Conservation (phyloP, 2,888 invertebrate species). For the Drosophila yooni region DNA sequence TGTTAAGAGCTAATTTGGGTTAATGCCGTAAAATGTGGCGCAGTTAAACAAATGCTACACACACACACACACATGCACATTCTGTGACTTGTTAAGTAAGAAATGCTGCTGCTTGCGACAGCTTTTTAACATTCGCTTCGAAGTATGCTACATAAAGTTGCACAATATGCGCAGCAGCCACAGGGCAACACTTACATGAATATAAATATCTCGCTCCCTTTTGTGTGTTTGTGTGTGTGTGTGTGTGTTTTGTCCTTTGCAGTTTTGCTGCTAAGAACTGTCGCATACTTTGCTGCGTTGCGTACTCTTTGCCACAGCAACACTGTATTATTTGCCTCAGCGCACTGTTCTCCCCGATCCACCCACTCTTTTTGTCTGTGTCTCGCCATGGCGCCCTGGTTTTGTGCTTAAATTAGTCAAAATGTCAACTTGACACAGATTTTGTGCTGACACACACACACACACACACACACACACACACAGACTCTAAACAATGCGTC, state of each 20-base stretch:
- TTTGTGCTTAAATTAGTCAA: slow-evolving; percentile 72
- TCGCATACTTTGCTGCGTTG: slow-evolving; percentile 58
- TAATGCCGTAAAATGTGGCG: slow-evolving; percentile 76
- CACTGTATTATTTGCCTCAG: slow-evolving; percentile 48
- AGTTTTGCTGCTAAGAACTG: slow-evolving; percentile 38
- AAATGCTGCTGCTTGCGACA: slow-evolving; percentile 42
- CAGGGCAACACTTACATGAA: slow-evolving; percentile 22
- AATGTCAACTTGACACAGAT: slow-evolving; percentile 78
- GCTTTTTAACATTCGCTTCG: slow-evolving; percentile 59
- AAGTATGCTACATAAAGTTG: slow-evolving; percentile 76
- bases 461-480: neutral
- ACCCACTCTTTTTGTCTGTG: neutral
- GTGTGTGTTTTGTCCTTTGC: slow-evolving; percentile 14
- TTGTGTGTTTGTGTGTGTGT: slow-evolving; percentile 10
- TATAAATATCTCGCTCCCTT: slow-evolving; percentile 4
- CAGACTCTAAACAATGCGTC: slow-evolving; percentile 29
- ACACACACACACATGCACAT: slow-evolving; percentile 2
- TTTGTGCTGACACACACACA: neutral
- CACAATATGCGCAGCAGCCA: slow-evolving; percentile 67
- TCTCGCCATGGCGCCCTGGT: slow-evolving; percentile 22
- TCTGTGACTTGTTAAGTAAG: slow-evolving; percentile 11
- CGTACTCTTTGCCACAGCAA: slow-evolving; percentile 33
- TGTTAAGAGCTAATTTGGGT: slow-evolving; percentile 79
- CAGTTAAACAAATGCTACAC: slow-evolving; percentile 68
- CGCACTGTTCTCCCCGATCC: slow-evolving; percentile 7